These are phyloP conservation scores for Syndactyla subalaris DNA, from an alignment of 2,797 vertebrate genomes.

Conservation along the genomic window DNA sequence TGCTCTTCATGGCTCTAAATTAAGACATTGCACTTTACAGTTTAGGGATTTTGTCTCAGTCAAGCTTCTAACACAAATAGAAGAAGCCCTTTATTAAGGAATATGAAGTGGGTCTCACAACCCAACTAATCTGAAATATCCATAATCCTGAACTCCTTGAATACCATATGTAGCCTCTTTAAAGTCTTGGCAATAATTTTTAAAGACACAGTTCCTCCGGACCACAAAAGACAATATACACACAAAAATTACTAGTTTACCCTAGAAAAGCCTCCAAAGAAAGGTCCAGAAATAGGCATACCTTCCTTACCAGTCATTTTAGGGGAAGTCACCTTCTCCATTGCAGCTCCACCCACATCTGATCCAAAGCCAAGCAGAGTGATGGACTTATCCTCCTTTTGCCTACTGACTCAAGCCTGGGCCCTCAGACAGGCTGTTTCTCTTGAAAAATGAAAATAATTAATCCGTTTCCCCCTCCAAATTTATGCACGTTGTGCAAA, in stretches of 20 bases:
- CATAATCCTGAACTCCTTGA: neutral
- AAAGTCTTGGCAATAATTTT: neutral
- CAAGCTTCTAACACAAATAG: neutral
- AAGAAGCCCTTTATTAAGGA: neutral
- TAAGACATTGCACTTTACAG: neutral
- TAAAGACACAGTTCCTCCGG: neutral
- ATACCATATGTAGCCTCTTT: neutral
- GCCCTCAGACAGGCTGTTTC: neutral
- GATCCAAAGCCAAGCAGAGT: neutral
- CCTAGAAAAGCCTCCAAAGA: neutral
- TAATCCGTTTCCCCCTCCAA: neutral
- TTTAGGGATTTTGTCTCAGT: neutral
- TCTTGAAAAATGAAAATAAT: slow-evolving; percentile 7
- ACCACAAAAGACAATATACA: neutral
- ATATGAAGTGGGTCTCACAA: neutral
- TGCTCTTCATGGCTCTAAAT: neutral
- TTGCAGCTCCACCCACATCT: neutral
- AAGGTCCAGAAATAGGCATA: neutral
- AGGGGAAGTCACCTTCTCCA: neutral
- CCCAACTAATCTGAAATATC: neutral
- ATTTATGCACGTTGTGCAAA: neutral
- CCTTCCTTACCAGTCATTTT: neutral
- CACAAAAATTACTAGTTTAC: neutral
- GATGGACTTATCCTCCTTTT: neutral
- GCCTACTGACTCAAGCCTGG: neutral